Evolutionary conservation across 2,888 invertebrate species (phyloP).

Genomic region (Parnassius smintheus): DNA sequence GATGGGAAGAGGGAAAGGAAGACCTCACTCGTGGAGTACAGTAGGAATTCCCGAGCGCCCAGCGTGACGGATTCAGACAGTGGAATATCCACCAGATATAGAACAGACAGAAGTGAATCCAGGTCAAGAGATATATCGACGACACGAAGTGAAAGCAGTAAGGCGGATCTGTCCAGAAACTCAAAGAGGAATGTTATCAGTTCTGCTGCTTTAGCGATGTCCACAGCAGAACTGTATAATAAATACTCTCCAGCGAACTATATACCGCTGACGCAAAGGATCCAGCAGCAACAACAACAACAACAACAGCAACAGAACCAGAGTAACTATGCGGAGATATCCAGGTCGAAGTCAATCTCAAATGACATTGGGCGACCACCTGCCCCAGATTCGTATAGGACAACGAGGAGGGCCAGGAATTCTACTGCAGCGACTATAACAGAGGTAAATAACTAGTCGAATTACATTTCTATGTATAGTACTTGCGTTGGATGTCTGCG

Average conservation of each 20-base stretch:
- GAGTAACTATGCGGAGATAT: conserved; percentile 60
- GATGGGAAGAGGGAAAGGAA: conserved; percentile 71
- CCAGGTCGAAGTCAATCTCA: conserved; percentile 79
- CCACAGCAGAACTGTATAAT: conserved; percentile 85
- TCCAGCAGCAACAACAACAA: conserved; percentile 51
- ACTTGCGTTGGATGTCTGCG: conserved; percentile 50
- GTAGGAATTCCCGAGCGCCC: conserved; percentile 61
- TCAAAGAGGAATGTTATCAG: conserved; percentile 70
- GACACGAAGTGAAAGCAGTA: conserved; percentile 77
- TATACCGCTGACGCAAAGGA: conserved; percentile 80
- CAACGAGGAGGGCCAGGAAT: conserved; percentile 57
- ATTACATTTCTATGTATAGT: conserved; percentile 22
- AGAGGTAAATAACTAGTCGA: conserved; percentile 51
- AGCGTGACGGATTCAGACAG: conserved; percentile 75
- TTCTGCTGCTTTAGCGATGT: conserved; percentile 79
- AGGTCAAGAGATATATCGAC: conserved; percentile 78
- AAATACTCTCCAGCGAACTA: conserved; percentile 89
- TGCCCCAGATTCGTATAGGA: conserved; percentile 55
- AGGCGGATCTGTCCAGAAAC: conserved; percentile 62
- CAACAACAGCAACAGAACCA: conserved; percentile 42
- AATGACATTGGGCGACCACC: conserved; percentile 81
- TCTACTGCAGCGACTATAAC: conserved; percentile 61
- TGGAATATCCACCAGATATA: conserved; percentile 60
- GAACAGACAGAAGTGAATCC: conserved; percentile 75
- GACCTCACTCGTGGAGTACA: conserved; percentile 62